Evolutionary conservation across 1,140 invertebrate species (phyloP), one percentile per base, ranked within the genome.

Genomic region (Drosophila tani): DNA sequence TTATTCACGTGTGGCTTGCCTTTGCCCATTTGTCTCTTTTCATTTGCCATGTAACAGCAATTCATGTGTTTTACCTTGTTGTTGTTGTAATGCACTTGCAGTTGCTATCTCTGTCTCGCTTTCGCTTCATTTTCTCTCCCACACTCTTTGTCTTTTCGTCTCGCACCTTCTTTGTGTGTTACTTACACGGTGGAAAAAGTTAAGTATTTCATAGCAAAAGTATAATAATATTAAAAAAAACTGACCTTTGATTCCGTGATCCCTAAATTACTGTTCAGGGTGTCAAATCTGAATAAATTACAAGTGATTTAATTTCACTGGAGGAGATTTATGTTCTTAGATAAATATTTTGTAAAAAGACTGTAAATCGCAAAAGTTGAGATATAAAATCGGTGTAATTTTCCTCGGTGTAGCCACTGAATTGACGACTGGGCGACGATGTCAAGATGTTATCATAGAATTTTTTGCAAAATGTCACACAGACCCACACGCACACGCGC

Each of bases 361-460:
- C 12, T 53, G 9, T 14, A 7, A 19, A 19, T 7, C 2, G 15
- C 1, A 19, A 19, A 14, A 14, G 14, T 9, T 4, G 38, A 9
- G 32, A 55, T 57, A n/a, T 38, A 6, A 56, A 15, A 24, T n/a
- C 4, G 3, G 4, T 21, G 24, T 0, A 1, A 24, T 41, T 57
- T 57, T 41, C 11, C 14, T 2, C 21, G 5, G 60, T 64, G 60
- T 56, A 41, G 2, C 21, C 58, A 2, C n/a, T 32, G 21, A 49
- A 38, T 40, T 62, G 60, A 32, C 51, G 21, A 19, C 32, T 60
- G 24, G 55, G 19, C 55, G 35, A 40, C 38, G 55, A 82, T 83
- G 84, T 87, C 80, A 83, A 87, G 35, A 88, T 80, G 80, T 88
- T 86, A 88, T 87, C 84, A 74, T 38, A 24, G 15, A 53, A 21